phyloP scores from a whole-genome alignment of 2,113 vertebrate genomes.

The Cairina moschata region DNA sequence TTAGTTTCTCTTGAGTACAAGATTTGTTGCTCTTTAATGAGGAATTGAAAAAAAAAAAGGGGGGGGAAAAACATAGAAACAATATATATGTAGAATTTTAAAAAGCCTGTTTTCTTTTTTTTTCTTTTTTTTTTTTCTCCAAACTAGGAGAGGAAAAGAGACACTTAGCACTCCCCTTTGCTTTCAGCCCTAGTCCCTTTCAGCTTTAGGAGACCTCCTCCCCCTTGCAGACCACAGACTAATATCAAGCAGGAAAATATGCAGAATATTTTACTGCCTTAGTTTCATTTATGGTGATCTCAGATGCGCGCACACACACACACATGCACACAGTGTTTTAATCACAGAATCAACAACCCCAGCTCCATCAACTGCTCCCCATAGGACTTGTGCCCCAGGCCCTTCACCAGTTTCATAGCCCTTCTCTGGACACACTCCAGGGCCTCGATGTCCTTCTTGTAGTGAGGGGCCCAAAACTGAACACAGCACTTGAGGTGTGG shows the following conservation, averaged over 20 bases:
- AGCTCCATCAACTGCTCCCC: too few species aligned
- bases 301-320: not conserved
- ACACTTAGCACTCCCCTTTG: not conserved
- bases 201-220: not conserved
- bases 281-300: not conserved
- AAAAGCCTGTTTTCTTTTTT: not conserved
- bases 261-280: not conserved
- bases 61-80: not conserved
- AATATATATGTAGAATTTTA: not conserved
- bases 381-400: too few species aligned
- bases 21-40: not conserved
- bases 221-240: not conserved
- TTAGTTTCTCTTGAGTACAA: not conserved
- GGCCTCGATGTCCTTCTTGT: too few species aligned
- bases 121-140: not conserved
- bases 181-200: not conserved
- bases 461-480: too few species aligned
- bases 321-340: not conserved
- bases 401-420: too few species aligned
- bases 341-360: too few species aligned
- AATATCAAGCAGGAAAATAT: not conserved
- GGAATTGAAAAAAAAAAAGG: not conserved
- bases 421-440: too few species aligned
- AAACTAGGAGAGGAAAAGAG: not conserved
- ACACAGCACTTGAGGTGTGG: too few species aligned